Conservation (phyloP, 30 jellyfish, hydroid and myxozoan species). For the Sanderia malayensis region DNA sequence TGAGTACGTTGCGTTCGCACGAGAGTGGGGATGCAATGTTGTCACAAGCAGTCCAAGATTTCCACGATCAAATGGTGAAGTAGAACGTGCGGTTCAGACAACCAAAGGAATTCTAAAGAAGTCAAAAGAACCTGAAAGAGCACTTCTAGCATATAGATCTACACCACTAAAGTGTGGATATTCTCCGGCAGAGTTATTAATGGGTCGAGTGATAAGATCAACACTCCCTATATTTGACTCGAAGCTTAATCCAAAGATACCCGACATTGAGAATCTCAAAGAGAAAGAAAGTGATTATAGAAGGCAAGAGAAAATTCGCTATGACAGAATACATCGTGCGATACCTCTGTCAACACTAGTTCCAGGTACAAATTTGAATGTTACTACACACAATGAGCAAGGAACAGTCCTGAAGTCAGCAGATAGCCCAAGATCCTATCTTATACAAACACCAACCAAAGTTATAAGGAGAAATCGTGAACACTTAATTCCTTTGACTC, state of each 20-base stretch:
- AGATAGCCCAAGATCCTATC: slow-evolving; percentile 44
- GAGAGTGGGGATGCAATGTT: slow-evolving; percentile 31
- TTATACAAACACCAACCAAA: slow-evolving; percentile 42
- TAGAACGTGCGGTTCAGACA: slow-evolving; percentile 58
- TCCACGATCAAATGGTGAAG: slow-evolving; percentile 63
- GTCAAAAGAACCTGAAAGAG: slow-evolving; percentile 37
- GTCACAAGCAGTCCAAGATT: slow-evolving; percentile 44
- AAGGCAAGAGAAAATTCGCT: slow-evolving; percentile 28
- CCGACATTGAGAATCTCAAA: slow-evolving; percentile 16
- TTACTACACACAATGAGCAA: slow-evolving; percentile 20
- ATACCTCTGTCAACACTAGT: slow-evolving; percentile 21
- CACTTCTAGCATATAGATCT: slow-evolving; percentile 55
- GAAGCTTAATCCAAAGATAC: slow-evolving; percentile 17
- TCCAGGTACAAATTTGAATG: slow-evolving; percentile 36
- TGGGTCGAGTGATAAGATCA: slow-evolving; percentile 38
- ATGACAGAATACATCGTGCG: slow-evolving; percentile 40
- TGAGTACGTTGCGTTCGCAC: slow-evolving; percentile 24
- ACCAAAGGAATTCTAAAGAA: slow-evolving; percentile 30
- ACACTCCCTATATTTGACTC: slow-evolving; percentile 14
- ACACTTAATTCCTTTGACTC: slow-evolving; percentile 45
- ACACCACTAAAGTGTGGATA: slow-evolving; percentile 49
- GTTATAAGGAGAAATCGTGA: slow-evolving; percentile 39
- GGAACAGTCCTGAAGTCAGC: slow-evolving; percentile 37
- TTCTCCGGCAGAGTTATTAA: slow-evolving; percentile 27
- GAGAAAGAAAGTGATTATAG: slow-evolving; percentile 21